Conservation (phyloP, 2,797 vertebrate genomes). For the Rhadinocentrus ornatus region DNA sequence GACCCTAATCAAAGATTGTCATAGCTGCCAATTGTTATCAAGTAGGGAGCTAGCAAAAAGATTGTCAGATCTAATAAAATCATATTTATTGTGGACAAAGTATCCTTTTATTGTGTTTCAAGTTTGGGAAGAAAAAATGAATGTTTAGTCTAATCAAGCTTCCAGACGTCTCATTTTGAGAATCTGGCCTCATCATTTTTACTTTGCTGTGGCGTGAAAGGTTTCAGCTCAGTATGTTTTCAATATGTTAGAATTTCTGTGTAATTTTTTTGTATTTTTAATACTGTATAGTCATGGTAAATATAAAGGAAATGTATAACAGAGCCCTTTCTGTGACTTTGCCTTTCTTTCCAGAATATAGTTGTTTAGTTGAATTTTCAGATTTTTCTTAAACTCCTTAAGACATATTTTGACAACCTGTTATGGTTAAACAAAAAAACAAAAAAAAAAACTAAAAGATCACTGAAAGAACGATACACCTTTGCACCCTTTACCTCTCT, state of each 20-base stretch:
- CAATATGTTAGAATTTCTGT: background rate
- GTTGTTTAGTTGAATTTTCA: too few relatives aligned
- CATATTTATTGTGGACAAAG: constrained; percentile 28
- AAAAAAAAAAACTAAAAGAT: background rate
- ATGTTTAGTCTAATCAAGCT: constrained; percentile 10
- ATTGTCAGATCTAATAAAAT: constrained; percentile 9
- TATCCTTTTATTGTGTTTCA: constrained; percentile 33
- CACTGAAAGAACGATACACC: too few relatives aligned
- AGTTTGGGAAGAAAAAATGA: constrained; percentile 24
- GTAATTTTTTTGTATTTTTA: background rate
- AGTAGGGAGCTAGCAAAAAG: background rate
- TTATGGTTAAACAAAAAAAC: too few relatives aligned
- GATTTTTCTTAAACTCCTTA: too few relatives aligned
- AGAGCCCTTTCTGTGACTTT: background rate
- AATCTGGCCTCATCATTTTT: constrained; percentile 15
- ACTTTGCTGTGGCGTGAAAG: background rate
- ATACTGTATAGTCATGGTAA: background rate
- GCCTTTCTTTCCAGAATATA: background rate
- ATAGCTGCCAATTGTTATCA: constrained; percentile 2
- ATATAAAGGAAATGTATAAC: background rate
- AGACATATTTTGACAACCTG: too few relatives aligned
- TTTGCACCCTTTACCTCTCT: too few relatives aligned
- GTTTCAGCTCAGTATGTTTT: background rate
- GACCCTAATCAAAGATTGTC: constrained; percentile 15
- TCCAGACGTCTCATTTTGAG: constrained; percentile 29